Percentiles rank a stretch among this genome's conserved stretches.
Conservation (phyloP, 2,113 vertebrate species). For the Xyrauchen texanus region DNA sequence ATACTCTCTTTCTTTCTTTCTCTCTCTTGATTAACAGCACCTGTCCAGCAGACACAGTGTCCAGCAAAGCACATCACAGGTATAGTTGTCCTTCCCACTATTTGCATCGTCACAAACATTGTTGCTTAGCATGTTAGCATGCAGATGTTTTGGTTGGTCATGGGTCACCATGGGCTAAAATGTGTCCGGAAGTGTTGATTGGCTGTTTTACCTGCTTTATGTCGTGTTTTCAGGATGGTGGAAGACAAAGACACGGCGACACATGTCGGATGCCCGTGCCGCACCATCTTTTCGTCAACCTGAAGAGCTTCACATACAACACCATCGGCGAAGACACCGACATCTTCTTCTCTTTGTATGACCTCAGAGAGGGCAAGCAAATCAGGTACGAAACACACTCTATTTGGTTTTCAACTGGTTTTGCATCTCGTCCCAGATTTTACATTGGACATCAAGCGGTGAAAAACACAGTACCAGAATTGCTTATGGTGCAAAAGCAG, state of each 20-base stretch:
- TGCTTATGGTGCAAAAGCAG: no score
- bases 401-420: no score
- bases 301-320: conserved; percentile 98
- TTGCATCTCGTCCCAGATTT: no score
- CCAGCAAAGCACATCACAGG: conserved; percentile 94
- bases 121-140: neutral
- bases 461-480: no score
- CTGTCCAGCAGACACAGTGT: conserved; percentile 95
- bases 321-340: conserved; percentile 95
- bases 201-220: neutral
- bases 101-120: conserved; percentile 6
- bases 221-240: conserved; percentile 75
- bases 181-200: conserved; percentile 4
- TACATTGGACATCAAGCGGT: no score
- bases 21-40: conserved; percentile 75
- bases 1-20: conserved; percentile 17
- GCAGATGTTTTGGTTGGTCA: conserved; percentile 26
- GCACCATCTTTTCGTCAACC: conserved; percentile 92
- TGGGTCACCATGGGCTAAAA: conserved; percentile 30
- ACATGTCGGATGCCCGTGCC: conserved; percentile 85
- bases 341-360: conserved; percentile 94
- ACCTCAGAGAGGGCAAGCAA: conserved; percentile 90
- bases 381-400: conserved; percentile 81
- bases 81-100: conserved; percentile 57
- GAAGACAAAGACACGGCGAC: conserved; percentile 86